Base-by-base conservation (phyloP, 2,113 vertebrate genomes). In the Marmota flaviventris region DNA sequence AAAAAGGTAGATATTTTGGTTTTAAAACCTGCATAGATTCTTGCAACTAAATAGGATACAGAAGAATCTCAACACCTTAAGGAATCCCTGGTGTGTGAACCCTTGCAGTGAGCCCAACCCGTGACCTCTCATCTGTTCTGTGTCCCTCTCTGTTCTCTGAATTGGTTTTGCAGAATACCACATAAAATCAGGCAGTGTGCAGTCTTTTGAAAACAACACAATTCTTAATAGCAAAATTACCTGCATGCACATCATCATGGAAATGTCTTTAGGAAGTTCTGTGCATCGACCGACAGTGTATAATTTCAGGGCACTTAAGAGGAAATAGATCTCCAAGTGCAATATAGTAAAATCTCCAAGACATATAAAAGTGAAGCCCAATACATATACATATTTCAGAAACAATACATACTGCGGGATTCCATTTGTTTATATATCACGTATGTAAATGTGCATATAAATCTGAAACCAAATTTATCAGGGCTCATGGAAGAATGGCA, bases 191-290 rank as follows among this genome's bases (percentile, higher is more conserved):
- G 67, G 37, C 4, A 65, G 29, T n/a, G 4, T 70, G 13, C 63
- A 56, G 27, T 61, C 56, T 95, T 88, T 91, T 73, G 11, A 81
- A 34, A 53, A 24, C 48, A 18, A 37, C 45, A 84, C 39, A 77
- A 42, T 34, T 93, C 85, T 92, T 32, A 84, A 32, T 45, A 89
- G n/a, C 79, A 96, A 78, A 85, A 39, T 72, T 73, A 5, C 37
- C 67, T 89, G 27, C 45, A 25, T 53, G 37, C 32, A 76, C 37
- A 24, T 77, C 32, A 25, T 53, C 48, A 3, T n/a, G 58, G 79
- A 5, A 61, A 39, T 77, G 22, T 72, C 75, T 76, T 89, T 78
- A 53, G 73, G 87, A 92, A 94, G 82, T 65, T 86, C 25, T 37
- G 42, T 16, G 37, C 20, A n/a, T 29, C 8, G 1, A 42, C 42